phyloP scores from a whole-genome alignment of 2,888 invertebrate species.

The Bellardia bayeri region DNA sequence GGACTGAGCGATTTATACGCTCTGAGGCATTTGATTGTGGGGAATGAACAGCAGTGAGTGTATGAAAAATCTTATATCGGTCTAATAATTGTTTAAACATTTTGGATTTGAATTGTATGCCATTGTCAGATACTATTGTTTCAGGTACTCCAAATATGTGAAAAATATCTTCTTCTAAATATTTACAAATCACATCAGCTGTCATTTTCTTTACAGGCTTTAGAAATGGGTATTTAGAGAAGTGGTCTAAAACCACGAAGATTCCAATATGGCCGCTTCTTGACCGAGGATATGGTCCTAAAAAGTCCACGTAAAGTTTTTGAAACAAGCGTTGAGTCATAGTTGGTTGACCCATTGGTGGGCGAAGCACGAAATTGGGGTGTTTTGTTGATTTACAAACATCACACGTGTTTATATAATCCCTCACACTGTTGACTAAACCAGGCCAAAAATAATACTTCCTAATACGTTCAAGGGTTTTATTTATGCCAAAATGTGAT shows the following conservation, averaged over 20 bases:
- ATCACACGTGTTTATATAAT: neutral
- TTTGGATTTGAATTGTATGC: neutral
- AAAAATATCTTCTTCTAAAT: constrained; percentile 1
- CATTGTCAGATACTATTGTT: neutral
- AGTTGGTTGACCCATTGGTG: too few relatives aligned
- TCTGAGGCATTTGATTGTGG: constrained; percentile 45
- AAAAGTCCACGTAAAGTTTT: too few relatives aligned
- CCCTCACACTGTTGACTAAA: neutral
- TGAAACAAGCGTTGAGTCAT: too few relatives aligned
- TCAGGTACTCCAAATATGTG: neutral
- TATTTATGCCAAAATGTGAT: too few relatives aligned
- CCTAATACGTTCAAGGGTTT: constrained; percentile 44
- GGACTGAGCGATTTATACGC: constrained; percentile 31
- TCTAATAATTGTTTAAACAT: neutral
- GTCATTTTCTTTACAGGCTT: too few relatives aligned
- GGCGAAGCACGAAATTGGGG: neutral
- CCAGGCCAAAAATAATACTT: neutral
- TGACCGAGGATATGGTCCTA: too few relatives aligned
- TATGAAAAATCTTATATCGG: neutral
- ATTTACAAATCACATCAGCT: neutral
- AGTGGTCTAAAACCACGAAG: too few relatives aligned
- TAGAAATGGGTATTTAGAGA: too few relatives aligned
- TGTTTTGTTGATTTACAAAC: neutral
- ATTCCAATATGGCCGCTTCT: too few relatives aligned
- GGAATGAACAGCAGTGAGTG: constrained; percentile 10